A percentile compares a stretch with the other conserved stretches of the same genome.
Evolutionary conservation across 2,888 invertebrate species (phyloP).

Genomic region (Diarsia dahlii): DNA sequence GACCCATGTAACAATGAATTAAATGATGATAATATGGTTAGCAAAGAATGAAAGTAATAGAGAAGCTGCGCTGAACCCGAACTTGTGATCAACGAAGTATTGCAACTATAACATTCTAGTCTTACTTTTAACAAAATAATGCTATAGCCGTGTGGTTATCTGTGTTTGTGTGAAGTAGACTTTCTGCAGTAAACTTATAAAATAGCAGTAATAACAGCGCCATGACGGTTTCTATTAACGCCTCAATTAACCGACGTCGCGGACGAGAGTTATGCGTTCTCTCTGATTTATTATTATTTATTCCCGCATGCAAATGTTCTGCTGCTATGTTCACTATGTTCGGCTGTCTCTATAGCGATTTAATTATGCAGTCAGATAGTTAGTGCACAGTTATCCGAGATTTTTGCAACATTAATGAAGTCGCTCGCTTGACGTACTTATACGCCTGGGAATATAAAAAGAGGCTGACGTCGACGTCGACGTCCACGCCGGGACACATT

Average conservation of each 20-base stretch:
- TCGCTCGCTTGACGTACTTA: conserved; percentile 28
- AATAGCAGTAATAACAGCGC: conserved; percentile 26
- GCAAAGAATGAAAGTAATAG: neutral
- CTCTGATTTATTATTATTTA: conserved; percentile 67
- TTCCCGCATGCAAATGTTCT: conserved; percentile 66
- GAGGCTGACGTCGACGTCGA: neutral
- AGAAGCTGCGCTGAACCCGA: neutral
- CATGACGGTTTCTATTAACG: conserved; percentile 72
- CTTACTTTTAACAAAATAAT: neutral
- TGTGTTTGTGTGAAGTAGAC: neutral
- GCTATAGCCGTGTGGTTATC: neutral
- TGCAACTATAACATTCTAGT: neutral
- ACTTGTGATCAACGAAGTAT: neutral
- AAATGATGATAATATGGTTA: neutral
- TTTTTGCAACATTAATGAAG: conserved; percentile 57
- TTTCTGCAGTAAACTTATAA: conserved; percentile 2
- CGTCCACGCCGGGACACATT: conserved; percentile 14
- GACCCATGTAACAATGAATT: neutral
- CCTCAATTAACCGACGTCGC: conserved; percentile 72
- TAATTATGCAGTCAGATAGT: conserved; percentile 67
- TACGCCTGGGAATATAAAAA: conserved; percentile 55
- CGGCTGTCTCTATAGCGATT: conserved; percentile 40
- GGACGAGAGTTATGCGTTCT: conserved; percentile 60
- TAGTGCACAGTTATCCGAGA: conserved; percentile 61
- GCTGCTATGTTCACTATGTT: neutral